A percentile compares a stretch with the other conserved stretches of the same genome.
These are phyloP conservation scores for Sogatella furcifera DNA, from an alignment of 1,140 invertebrate genomes.

Conservation along the genomic window DNA sequence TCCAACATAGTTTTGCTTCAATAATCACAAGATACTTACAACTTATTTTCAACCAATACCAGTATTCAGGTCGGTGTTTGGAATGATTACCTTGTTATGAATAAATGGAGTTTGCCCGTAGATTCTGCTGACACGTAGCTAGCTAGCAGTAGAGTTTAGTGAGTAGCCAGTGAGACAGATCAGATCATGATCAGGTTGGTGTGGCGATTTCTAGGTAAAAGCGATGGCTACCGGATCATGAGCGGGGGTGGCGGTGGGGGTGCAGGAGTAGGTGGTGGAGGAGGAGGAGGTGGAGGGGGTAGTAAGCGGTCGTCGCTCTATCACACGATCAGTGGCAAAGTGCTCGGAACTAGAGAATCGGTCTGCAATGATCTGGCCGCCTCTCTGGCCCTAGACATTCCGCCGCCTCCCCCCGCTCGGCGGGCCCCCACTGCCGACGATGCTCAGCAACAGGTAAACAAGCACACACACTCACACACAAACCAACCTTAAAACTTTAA, in stretches of 20 bases:
- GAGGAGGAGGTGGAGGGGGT: neutral
- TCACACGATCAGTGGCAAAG: conserved; percentile 24
- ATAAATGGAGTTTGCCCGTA: too few species aligned
- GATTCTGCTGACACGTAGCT: too few species aligned
- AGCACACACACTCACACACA: too few species aligned
- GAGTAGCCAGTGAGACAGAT: too few species aligned
- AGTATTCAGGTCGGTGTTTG: too few species aligned
- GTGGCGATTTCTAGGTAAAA: conserved; percentile 8
- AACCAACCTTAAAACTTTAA: too few species aligned
- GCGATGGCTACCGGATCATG: conserved; percentile 11
- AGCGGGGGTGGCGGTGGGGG: neutral
- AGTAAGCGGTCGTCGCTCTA: conserved; percentile 22
- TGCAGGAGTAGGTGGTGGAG: neutral
- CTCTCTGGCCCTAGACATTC: conserved; percentile 1
- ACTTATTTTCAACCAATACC: too few species aligned
- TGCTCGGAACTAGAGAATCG: conserved; percentile 8
- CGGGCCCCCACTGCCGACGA: neutral
- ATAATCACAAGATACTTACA: too few species aligned
- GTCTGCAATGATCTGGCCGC: conserved; percentile 7
- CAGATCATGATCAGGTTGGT: too few species aligned
- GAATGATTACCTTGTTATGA: too few species aligned
- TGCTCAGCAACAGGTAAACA: neutral
- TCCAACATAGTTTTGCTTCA: too few species aligned
- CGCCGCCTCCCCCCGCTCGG: conserved; percentile 18
- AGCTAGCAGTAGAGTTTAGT: too few species aligned